Evolutionary conservation across 2,888 invertebrate genomes (phyloP).

Genomic region (Cerastis rubricosa): DNA sequence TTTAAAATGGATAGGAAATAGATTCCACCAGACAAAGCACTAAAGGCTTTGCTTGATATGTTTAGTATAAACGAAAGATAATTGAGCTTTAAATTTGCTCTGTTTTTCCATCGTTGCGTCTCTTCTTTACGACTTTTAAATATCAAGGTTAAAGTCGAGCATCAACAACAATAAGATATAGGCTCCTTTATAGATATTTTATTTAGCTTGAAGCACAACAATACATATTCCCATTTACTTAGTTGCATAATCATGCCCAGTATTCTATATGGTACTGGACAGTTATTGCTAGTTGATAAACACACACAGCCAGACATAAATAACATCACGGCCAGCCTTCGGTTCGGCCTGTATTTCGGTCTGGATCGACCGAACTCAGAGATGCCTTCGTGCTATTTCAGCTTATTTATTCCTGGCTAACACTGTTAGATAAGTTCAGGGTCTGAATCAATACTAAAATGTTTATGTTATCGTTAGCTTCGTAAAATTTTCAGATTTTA

Average conservation of each 20-base stretch:
- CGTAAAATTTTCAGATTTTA: not conserved
- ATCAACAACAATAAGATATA: not conserved
- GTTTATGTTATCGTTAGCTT: slow-evolving; percentile 18
- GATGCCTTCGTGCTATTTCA: slow-evolving; percentile 45
- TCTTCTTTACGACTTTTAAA: not conserved
- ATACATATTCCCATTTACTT: slow-evolving; percentile 5
- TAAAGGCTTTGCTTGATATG: not conserved
- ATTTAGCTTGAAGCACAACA: not conserved
- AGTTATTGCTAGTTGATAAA: slow-evolving; percentile 42
- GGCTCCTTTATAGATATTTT: not conserved
- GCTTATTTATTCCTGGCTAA: slow-evolving; percentile 41
- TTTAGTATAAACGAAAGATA: not conserved
- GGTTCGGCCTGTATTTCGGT: slow-evolving; percentile 9
- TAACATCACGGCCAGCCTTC: slow-evolving; percentile 42
- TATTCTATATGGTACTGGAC: slow-evolving; percentile 6
- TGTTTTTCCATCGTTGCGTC: not conserved
- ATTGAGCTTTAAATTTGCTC: not conserved
- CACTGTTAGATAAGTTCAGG: slow-evolving; percentile 43
- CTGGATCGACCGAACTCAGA: not conserved
- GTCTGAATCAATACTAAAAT: slow-evolving; percentile 48
- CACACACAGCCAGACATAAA: slow-evolving; percentile 40
- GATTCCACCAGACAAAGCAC: too few species aligned
- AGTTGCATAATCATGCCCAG: slow-evolving; percentile 1
- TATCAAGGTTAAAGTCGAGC: not conserved
- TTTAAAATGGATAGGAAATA: not conserved